Percentiles rank a stretch among this genome's conserved stretches.
Conservation (phyloP, 2,888 invertebrate genomes). For the Sminthurides aquaticus region DNA sequence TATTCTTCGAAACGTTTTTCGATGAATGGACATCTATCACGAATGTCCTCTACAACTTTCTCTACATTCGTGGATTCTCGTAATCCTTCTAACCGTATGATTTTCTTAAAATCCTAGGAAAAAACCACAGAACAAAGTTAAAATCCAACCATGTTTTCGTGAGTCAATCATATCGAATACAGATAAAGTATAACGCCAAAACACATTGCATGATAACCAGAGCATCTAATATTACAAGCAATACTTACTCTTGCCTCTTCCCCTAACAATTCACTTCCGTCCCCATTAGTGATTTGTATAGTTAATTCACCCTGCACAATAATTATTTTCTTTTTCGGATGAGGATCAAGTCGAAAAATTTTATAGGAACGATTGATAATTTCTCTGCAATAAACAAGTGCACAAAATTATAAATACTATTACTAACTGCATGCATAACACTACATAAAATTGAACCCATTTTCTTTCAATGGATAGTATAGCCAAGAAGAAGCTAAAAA, state of each 20-base stretch:
- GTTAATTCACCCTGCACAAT: constrained; percentile 40
- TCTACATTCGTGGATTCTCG: constrained; percentile 71
- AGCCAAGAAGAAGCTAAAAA: neutral
- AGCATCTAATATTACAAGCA: too few species aligned
- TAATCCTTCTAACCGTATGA: constrained; percentile 71
- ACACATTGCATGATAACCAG: too few species aligned
- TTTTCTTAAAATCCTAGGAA: constrained; percentile 65
- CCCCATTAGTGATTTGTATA: constrained; percentile 29
- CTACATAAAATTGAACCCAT: neutral
- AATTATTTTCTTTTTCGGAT: constrained; percentile 32
- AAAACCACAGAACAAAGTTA: neutral
- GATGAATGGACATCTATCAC: constrained; percentile 76
- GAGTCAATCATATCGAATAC: too few species aligned
- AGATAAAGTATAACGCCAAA: too few species aligned
- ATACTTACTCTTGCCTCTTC: constrained; percentile 34
- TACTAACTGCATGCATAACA: neutral
- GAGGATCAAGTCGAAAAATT: constrained; percentile 37
- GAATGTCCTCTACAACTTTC: constrained; percentile 70
- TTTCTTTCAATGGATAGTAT: neutral
- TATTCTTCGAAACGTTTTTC: constrained; percentile 48
- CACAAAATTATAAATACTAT: neutral
- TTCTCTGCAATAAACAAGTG: constrained; percentile 6
- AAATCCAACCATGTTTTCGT: too few species aligned
- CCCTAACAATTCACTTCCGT: constrained; percentile 32
- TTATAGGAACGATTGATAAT: constrained; percentile 38